phyloP scores from a whole-genome alignment of 2,797 vertebrate genomes.

The Arnoldichthys spilopterus region DNA sequence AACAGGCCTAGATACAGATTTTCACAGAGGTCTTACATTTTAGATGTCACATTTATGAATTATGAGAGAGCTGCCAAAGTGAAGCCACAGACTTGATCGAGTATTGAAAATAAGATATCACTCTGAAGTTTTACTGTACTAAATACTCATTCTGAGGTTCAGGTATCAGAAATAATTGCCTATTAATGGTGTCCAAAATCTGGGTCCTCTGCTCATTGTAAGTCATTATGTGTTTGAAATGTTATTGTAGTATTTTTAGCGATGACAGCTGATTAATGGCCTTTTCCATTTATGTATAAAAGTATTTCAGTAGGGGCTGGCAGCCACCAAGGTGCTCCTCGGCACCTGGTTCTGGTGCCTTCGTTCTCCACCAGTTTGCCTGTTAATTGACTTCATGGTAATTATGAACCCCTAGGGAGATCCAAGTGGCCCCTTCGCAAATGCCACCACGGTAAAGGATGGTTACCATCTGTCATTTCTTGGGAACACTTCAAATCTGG shows the following conservation, averaged over 20 bases:
- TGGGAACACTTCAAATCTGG: conserved; percentile 50
- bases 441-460: conserved; percentile 52
- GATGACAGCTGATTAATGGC: conserved; percentile 14
- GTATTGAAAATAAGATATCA: not conserved
- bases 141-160: not conserved
- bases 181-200: not conserved
- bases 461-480: conserved; percentile 60
- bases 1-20: not conserved
- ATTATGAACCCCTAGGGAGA: conserved; percentile 53
- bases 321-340: conserved; percentile 24
- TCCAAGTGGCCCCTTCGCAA: conserved; percentile 50
- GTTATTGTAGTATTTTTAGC: conserved; percentile 19
- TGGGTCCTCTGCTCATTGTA: not conserved
- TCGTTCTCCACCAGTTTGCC: conserved; percentile 51
- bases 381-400: conserved; percentile 58
- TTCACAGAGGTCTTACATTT: not conserved
- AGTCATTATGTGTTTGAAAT: conserved; percentile 19
- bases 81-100: not conserved
- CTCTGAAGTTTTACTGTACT: not conserved
- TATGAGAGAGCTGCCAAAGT: not conserved
- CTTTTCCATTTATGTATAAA: conserved; percentile 22
- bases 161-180: not conserved
- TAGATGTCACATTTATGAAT: not conserved
- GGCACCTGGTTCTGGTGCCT: conserved; percentile 44
- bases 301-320: conserved; percentile 34